Conservation (phyloP, 2,888 invertebrate genomes). For the Nephrocerus scutellatus region DNA sequence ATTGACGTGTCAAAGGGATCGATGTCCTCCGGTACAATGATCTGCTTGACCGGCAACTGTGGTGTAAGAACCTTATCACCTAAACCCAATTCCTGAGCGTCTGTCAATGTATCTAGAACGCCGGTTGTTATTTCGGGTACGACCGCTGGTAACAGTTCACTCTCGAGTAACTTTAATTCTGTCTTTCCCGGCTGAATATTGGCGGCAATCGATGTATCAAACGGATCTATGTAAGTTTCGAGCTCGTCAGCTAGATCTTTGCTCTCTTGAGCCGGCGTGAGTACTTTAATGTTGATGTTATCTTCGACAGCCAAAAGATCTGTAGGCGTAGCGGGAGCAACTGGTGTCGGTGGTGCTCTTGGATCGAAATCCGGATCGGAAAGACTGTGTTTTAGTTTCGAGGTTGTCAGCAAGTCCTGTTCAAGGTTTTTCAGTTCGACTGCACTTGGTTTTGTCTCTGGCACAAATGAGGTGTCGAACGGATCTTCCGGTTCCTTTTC, state of each 20-base stretch:
- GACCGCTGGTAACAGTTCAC: slow-evolving; percentile 57
- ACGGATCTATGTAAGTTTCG: slow-evolving; percentile 66
- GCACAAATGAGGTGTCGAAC: slow-evolving; percentile 81
- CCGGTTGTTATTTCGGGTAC: slow-evolving; percentile 33
- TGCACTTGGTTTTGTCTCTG: slow-evolving; percentile 65
- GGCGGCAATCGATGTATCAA: slow-evolving; percentile 74
- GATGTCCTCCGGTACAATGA: slow-evolving; percentile 48
- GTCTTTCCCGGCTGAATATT: slow-evolving; percentile 69
- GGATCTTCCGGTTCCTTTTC: slow-evolving; percentile 62
- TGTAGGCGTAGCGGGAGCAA: slow-evolving; percentile 40
- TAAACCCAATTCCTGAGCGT: slow-evolving; percentile 50
- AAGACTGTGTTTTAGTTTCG: slow-evolving; percentile 51
- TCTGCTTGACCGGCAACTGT: slow-evolving; percentile 46
- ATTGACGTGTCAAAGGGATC: slow-evolving; percentile 89
- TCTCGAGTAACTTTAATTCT: slow-evolving; percentile 70
- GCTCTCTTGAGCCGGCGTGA: slow-evolving; percentile 58
- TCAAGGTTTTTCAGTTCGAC: slow-evolving; percentile 71
- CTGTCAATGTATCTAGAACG: slow-evolving; percentile 44
- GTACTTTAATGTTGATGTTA: slow-evolving; percentile 61
- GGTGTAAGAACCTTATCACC: slow-evolving; percentile 66
- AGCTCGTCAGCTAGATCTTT: slow-evolving; percentile 36
- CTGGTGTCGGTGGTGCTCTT: slow-evolving; percentile 45
- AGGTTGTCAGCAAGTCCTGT: slow-evolving; percentile 57
- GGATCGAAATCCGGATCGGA: slow-evolving; percentile 60
- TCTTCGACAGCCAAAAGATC: slow-evolving; percentile 50